These are phyloP conservation scores for Netelia inedita DNA, from an alignment of 2,888 invertebrate species.

Conservation along the genomic window DNA sequence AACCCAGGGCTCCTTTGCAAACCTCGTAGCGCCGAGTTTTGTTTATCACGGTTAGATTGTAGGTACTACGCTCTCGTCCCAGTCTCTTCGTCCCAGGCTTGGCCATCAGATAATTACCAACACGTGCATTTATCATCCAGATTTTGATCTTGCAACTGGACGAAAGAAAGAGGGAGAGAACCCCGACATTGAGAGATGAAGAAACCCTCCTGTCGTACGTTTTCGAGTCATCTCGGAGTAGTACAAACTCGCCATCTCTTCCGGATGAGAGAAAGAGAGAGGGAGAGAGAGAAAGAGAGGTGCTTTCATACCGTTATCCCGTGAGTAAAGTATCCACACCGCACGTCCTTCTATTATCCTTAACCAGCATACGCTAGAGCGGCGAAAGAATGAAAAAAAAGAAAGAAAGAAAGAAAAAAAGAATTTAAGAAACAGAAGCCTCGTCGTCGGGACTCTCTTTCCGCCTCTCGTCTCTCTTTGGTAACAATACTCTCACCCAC, in stretches of 20 bases:
- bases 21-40: not conserved
- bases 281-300: not conserved
- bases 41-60: not conserved
- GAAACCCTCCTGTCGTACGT: conserved; percentile 9
- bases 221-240: conserved; percentile 16
- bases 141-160: conserved; percentile 51
- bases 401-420: not conserved
- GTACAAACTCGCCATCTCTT: conserved; percentile 23
- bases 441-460: conserved; percentile 9
- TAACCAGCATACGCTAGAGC: conserved; percentile 12
- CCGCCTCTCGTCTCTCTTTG: not conserved
- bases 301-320: conserved; percentile 31
- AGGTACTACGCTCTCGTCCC: conserved; percentile 17
- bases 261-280: not conserved
- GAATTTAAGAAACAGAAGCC: not conserved
- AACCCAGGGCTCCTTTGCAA: conserved; percentile 31
- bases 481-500: conserved; percentile 38
- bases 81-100: conserved; percentile 17
- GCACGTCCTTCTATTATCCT: conserved; percentile 45
- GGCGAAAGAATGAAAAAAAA: not conserved
- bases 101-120: conserved; percentile 65
- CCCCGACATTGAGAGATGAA: conserved; percentile 6
- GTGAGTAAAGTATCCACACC: conserved; percentile 16
- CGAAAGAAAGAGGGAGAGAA: conserved; percentile 4
- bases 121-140: conserved; percentile 63